Percentiles rank a stretch among this genome's conserved stretches.
Evolutionary conservation across 2,797 vertebrate genomes (phyloP).

Genomic region (Pipistrellus pipistrellus): DNA sequence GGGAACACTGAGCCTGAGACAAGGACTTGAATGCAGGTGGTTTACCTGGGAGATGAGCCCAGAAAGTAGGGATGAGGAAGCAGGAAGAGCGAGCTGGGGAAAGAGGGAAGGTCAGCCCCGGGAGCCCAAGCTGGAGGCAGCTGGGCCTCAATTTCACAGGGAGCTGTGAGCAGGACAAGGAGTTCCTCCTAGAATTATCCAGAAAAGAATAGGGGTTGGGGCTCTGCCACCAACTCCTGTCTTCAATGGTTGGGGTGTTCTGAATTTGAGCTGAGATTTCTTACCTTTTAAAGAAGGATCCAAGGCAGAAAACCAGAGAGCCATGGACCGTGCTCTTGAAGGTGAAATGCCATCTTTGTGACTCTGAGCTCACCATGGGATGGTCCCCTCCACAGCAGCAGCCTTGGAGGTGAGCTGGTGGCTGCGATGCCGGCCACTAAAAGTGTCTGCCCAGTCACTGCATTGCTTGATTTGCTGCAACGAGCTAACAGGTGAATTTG

Average conservation of each 20-base stretch:
- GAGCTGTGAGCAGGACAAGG: not conserved
- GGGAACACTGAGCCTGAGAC: not conserved
- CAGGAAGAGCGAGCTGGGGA: not conserved
- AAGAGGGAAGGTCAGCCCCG: not conserved
- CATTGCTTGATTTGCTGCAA: not conserved
- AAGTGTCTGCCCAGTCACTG: not conserved
- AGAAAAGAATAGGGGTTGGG: not conserved
- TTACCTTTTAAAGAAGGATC: not conserved
- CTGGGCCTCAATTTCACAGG: not conserved
- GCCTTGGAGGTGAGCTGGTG: not conserved
- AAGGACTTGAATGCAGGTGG: not conserved
- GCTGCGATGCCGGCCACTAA: not conserved
- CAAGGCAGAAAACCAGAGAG: not conserved
- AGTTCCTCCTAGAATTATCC: not conserved
- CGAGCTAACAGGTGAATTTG: not conserved
- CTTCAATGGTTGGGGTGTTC: rapidly evolving
- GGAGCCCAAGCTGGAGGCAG: not conserved
- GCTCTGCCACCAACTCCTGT: not conserved
- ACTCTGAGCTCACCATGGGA: not conserved
- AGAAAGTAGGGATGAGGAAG: not conserved
- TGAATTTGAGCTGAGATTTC: not conserved
- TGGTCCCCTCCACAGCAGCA: rapidly evolving
- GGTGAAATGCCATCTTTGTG: not conserved
- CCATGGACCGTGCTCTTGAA: not conserved
- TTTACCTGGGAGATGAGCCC: not conserved